Evolutionary conservation across 2,113 vertebrate species (phyloP).

Genomic region (Gallinago jamesoni): DNA sequence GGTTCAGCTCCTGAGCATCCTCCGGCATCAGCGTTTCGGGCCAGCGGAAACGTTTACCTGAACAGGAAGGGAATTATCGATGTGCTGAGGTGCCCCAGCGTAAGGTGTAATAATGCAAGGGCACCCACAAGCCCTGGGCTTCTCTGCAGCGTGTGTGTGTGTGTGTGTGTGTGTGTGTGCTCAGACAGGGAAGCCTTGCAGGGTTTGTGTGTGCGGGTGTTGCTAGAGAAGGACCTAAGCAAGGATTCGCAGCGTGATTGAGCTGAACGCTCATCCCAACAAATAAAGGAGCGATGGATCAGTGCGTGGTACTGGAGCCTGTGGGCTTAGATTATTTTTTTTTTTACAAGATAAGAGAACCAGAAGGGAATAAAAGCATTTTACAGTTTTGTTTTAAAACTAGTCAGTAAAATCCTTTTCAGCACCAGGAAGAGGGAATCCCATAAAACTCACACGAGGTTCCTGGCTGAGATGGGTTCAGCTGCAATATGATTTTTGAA

Average conservation of each 20-base stretch:
- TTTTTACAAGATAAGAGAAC: background rate
- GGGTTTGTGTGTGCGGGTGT: accelerated
- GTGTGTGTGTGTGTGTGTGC: background rate
- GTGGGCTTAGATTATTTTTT: background rate
- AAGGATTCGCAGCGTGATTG: background rate
- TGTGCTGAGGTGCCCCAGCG: background rate
- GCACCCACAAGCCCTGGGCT: accelerated
- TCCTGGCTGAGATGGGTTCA: accelerated
- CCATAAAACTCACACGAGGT: background rate
- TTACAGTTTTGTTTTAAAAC: background rate
- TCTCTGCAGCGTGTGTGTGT: background rate
- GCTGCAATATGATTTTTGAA: background rate
- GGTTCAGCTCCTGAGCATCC: background rate
- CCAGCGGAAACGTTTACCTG: background rate
- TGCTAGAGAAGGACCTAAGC: background rate
- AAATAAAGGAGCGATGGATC: background rate
- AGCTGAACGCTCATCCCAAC: background rate
- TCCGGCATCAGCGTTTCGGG: background rate
- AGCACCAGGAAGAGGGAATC: background rate
- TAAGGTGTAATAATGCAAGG: background rate
- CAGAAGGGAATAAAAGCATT: background rate
- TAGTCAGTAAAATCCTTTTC: background rate
- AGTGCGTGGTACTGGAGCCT: background rate
- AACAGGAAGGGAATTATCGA: background rate
- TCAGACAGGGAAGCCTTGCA: background rate